phyloP scores from a whole-genome alignment of 2,797 vertebrate genomes.

The Hydrolagus colliei region DNA sequence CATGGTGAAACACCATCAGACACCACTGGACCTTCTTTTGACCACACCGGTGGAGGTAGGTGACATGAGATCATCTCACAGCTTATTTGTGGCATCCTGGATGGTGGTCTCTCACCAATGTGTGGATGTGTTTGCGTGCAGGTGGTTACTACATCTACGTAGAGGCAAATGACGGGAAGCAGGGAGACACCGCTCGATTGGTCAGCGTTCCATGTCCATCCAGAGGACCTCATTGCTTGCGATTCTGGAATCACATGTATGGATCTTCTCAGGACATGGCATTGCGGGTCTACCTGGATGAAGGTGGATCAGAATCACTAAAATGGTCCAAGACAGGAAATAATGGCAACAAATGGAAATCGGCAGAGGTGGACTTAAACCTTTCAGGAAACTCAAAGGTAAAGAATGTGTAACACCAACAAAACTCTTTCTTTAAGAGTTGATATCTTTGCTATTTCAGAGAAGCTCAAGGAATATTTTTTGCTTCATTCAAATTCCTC shows the following conservation, averaged over 20 bases:
- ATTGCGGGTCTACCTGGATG: constrained; percentile 52
- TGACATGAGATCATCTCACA: background rate
- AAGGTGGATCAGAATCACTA: constrained; percentile 35
- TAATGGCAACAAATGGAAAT: constrained; percentile 56
- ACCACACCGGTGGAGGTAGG: constrained; percentile 70
- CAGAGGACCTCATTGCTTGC: constrained; percentile 56
- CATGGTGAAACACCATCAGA: constrained; percentile 58
- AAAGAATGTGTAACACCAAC: background rate
- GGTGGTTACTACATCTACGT: constrained; percentile 62
- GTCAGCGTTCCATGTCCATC: constrained; percentile 55
- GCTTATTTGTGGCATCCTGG: background rate
- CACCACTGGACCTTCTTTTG: constrained; percentile 60
- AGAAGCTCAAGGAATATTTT: no score
- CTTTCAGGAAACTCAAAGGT: constrained; percentile 33
- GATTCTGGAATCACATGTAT: constrained; percentile 74
- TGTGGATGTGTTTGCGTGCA: constrained; percentile 33
- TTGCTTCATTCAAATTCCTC: no score
- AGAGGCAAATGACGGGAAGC: constrained; percentile 44
- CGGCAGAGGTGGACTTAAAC: constrained; percentile 47
- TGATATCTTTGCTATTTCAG: no score
- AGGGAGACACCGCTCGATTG: constrained; percentile 58
- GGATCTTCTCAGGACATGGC: constrained; percentile 56
- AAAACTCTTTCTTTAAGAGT: no score
- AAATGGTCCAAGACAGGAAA: constrained; percentile 57
- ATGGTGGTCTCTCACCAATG: background rate